These are phyloP conservation scores for Morus bassanus DNA, from an alignment of 2,797 vertebrate genomes.

Conservation along the genomic window DNA sequence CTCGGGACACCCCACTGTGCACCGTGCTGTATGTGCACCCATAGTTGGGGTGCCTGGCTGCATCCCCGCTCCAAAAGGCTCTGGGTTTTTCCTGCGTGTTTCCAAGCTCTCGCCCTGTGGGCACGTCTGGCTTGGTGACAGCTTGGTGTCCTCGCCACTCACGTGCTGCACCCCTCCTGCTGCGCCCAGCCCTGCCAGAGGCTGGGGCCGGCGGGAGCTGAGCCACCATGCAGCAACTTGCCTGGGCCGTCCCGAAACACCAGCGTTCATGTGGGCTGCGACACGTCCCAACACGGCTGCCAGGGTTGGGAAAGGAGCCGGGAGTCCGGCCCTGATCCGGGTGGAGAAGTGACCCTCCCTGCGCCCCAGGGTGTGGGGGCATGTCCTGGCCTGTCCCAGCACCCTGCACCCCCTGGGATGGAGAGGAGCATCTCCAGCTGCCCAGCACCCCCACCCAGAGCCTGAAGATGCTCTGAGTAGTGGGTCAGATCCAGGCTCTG, in stretches of 20 bases:
- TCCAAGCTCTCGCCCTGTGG: not conserved
- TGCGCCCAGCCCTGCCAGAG: not conserved
- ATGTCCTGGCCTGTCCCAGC: not conserved
- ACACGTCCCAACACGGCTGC: constrained; percentile 12
- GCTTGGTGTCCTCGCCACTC: not conserved
- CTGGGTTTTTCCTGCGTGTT: rapidly evolving
- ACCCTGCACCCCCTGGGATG: not conserved
- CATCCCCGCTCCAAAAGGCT: not conserved
- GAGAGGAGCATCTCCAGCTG: not conserved
- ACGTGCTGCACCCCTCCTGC: not conserved
- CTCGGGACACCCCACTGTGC: not conserved
- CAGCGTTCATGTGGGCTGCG: not conserved
- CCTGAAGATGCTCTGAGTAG: not conserved
- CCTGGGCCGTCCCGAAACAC: not conserved
- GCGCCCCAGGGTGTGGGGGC: not conserved
- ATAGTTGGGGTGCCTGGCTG: not conserved
- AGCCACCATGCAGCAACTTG: not conserved
- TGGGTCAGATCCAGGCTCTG: rapidly evolving
- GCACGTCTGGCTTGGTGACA: not conserved
- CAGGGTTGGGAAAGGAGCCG: not conserved
- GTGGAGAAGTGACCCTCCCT: constrained; percentile 28
- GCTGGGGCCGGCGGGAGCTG: not conserved
- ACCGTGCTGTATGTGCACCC: not conserved
- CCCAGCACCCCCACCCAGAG: not conserved
- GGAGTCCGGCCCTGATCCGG: not conserved